phyloP scores from a whole-genome alignment of 2,113 vertebrate species.

The Saccopteryx bilineata region DNA sequence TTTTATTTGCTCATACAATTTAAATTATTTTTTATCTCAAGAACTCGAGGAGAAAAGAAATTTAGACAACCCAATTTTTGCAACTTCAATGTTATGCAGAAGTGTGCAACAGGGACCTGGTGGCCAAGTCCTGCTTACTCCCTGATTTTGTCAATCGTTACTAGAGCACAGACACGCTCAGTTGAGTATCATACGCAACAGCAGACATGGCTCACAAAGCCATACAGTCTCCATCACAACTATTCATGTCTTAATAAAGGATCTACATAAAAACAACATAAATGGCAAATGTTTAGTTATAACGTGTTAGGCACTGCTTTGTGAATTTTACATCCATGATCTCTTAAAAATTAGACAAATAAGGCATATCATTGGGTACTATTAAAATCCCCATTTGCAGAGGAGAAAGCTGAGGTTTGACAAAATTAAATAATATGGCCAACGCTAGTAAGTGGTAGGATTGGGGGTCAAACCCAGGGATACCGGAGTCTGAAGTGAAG shows the following conservation, averaged over 20 bases:
- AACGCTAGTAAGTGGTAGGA: background rate
- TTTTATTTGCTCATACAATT: constrained; percentile 11
- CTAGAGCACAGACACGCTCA: background rate
- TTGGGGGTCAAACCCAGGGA: background rate
- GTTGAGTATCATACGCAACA: background rate
- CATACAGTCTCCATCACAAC: background rate
- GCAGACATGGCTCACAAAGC: background rate
- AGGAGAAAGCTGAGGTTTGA: constrained; percentile 18
- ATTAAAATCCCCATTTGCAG: background rate
- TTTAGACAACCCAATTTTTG: background rate
- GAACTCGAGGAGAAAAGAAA: background rate
- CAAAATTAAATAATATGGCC: background rate
- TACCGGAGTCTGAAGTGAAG: background rate
- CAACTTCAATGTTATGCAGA: background rate
- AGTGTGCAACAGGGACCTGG: background rate
- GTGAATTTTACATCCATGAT: background rate
- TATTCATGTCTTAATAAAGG: background rate
- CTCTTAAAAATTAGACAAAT: background rate
- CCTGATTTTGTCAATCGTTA: constrained; percentile 27
- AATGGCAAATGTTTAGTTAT: background rate
- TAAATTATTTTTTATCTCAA: constrained; percentile 56
- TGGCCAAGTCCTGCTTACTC: background rate
- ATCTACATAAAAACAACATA: background rate
- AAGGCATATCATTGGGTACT: background rate
- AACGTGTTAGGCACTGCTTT: background rate